Evolutionary conservation across 2,888 invertebrate species (phyloP), one percentile per base, ranked within the genome.

Genomic region (Homarus gammarus): DNA sequence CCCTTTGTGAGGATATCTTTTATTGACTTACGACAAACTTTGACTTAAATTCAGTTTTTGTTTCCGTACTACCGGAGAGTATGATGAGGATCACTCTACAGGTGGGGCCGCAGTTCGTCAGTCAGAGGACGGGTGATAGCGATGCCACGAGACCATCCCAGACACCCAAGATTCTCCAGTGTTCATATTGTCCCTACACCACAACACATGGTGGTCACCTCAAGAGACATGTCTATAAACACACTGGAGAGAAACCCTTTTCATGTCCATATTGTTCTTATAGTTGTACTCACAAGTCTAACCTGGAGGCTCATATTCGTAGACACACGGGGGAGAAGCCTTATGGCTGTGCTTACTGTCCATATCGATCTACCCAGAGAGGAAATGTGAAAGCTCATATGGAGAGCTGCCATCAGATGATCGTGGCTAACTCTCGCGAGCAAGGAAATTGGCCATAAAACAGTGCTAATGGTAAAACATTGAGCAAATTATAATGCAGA

Each of bases 261-360:
- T 64, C 79, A 1, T 87, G 90, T 72, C 73, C 73, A 5, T 84
- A 88, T 33, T 91, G 88, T 61, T 33, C 87, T 56, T 90, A 90
- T 64, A 87, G 87, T 38, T 72, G 87, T 81, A 87, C 49, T 72
- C 78, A 70, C 31, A 78, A 87, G n/a, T 78, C 81, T 6, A 79
- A 87, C 73, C 38, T 87, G 8, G 49, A 81, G 44, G 51, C 85
- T 38, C 91, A 91, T 72, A 89, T 91, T 64, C 82, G 90, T 31
- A 78, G 79, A 33, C 90, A 91, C 84, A 91, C 90, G 1, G 90
- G 90, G 49, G 91, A 91, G 83, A 91, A 91, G 56, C 89, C 89
- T 15, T 91, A 88, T 64, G 8, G 51, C 68, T 91, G 91, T 70
- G 44, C 77, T 15, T 82, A 91, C n/a, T 91, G 91, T 61, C 72